Conservation (phyloP, 2,797 vertebrate genomes). For the Odontamblyopus rebecca region DNA sequence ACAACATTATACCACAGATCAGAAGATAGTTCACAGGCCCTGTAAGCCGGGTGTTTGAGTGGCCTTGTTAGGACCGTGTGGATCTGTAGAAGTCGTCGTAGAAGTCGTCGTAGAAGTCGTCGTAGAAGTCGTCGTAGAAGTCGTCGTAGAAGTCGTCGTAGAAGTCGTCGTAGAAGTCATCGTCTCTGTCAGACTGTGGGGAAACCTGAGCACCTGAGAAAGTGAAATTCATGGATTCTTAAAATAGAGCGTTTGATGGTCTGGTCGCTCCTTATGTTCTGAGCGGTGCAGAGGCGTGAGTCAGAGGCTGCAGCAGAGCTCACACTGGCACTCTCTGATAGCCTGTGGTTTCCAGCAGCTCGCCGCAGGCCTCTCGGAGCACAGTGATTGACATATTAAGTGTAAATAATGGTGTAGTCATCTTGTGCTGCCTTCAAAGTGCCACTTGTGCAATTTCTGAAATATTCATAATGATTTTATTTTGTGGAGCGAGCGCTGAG, state of each 20-base stretch:
- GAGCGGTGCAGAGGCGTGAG: constrained; percentile 10
- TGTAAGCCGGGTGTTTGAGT: too few species aligned
- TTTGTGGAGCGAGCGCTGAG: constrained; percentile 21
- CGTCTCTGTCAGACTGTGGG: too few species aligned
- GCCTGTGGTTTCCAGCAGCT: constrained; percentile 65
- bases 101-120: too few species aligned
- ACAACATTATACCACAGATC: too few species aligned
- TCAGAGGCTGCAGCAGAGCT: constrained; percentile 50
- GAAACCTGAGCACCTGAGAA: not conserved
- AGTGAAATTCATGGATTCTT: not conserved
- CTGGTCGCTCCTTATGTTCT: not conserved
- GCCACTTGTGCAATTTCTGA: constrained; percentile 71
- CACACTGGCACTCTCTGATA: constrained; percentile 69
- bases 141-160: too few species aligned
- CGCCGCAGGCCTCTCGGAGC: constrained; percentile 64
- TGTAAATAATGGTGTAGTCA: constrained; percentile 72
- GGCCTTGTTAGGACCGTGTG: too few species aligned
- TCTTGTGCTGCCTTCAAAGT: constrained; percentile 61
- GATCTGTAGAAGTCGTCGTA: too few species aligned
- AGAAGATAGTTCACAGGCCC: too few species aligned
- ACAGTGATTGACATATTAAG: constrained; percentile 77
- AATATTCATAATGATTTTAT: constrained; percentile 56
- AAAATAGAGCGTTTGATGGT: not conserved
- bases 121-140: too few species aligned
- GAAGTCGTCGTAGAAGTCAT: too few species aligned